Conservation (phyloP, 1,140 invertebrate species). For the Ruditapes philippinarum region DNA sequence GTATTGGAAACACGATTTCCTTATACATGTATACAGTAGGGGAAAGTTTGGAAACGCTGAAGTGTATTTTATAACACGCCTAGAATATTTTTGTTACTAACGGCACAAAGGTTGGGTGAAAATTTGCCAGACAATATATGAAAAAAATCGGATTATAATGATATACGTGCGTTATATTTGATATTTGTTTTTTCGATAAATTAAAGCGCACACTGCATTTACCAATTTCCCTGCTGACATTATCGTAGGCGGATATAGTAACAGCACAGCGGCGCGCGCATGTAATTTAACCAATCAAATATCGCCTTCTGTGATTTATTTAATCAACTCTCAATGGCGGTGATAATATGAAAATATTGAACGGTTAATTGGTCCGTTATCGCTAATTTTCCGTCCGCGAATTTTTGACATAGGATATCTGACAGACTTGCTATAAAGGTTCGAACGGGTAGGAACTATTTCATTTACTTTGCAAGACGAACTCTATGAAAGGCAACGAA, state of each 20-base stretch:
- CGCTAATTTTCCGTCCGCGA: not conserved
- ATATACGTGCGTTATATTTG: not conserved
- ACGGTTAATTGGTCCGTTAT: constrained; percentile 30
- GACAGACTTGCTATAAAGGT: not conserved
- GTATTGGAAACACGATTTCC: too few relatives aligned
- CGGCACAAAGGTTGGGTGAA: not conserved
- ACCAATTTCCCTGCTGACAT: not conserved
- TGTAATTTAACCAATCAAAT: constrained; percentile 5
- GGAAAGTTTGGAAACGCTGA: too few relatives aligned
- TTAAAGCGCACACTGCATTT: not conserved
- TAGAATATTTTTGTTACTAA: not conserved
- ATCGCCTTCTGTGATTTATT: not conserved
- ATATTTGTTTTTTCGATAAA: not conserved
- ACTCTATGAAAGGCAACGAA: too few relatives aligned
- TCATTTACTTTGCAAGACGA: not conserved
- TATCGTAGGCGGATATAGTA: not conserved
- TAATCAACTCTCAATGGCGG: constrained; percentile 13
- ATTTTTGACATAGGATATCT: constrained; percentile 24
- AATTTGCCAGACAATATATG: too few relatives aligned
- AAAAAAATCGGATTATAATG: not conserved
- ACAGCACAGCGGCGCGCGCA: constrained; percentile 29
- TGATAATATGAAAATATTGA: constrained; percentile 23
- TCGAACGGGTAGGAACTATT: not conserved
- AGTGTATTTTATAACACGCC: not conserved
- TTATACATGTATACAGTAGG: too few relatives aligned